Conservation (phyloP, 64 coral and sea anemone genomes). For the Montipora efflorescens region DNA sequence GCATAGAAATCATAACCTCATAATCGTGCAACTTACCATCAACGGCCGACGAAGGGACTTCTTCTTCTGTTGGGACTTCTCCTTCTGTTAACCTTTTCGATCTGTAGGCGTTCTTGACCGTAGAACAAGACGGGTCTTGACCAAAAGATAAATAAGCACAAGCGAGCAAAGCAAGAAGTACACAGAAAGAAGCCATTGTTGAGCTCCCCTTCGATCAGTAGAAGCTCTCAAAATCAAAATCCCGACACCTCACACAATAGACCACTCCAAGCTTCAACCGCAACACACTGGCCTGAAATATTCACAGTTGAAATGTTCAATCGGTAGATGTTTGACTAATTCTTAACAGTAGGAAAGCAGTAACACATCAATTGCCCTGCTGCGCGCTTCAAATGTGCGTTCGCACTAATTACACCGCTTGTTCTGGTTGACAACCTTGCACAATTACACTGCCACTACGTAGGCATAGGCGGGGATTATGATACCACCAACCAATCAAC, state of each 20-base stretch:
- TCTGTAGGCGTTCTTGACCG: conserved; percentile 37
- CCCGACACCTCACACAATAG: not conserved
- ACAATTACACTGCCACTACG: conserved; percentile 29
- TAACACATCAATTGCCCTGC: conserved; percentile 29
- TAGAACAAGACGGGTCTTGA: conserved; percentile 25
- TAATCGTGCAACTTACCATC: not conserved
- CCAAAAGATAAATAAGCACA: conserved; percentile 32
- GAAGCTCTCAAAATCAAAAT: not conserved
- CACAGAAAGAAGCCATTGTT: conserved; percentile 43
- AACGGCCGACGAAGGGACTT: conserved; percentile 8
- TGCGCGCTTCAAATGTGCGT: conserved; percentile 3
- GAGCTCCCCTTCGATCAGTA: not conserved
- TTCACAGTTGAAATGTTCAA: not conserved
- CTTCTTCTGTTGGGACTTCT: conserved; percentile 26
- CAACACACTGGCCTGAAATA: not conserved
- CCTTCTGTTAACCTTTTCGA: conserved; percentile 34
- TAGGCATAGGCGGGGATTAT: conserved; percentile 12
- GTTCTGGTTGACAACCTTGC: conserved; percentile 36
- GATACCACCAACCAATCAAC: conserved; percentile 34
- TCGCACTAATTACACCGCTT: conserved; percentile 42
- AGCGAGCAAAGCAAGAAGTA: conserved; percentile 8
- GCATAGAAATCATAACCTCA: not conserved
- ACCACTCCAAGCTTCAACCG: not conserved
- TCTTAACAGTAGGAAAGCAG: conserved; percentile 53
- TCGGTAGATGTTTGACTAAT: conserved; percentile 56